These are phyloP conservation scores for Drosophila gaucha DNA, from an alignment of 2,888 invertebrate species.

Conservation along the genomic window DNA sequence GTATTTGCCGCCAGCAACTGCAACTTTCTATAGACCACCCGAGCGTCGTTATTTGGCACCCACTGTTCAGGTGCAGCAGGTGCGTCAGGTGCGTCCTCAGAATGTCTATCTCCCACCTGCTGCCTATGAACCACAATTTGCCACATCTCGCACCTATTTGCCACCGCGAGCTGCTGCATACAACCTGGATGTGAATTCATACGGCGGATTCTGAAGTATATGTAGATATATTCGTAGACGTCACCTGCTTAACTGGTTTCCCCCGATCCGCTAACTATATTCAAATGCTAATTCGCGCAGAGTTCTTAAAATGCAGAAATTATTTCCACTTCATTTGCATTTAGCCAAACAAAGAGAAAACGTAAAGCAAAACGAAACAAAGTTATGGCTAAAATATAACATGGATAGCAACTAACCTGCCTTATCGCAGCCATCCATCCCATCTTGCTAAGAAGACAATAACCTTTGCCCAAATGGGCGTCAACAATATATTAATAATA, in stretches of 20 bases:
- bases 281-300: constrained; percentile 58
- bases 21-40: too few species aligned
- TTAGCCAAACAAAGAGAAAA: constrained; percentile 41
- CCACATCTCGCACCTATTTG: constrained; percentile 29
- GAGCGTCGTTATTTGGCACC: too few species aligned
- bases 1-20: constrained; percentile 33
- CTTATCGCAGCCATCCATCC: background rate
- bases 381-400: constrained; percentile 1
- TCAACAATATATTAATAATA: background rate
- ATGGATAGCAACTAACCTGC: constrained; percentile 1
- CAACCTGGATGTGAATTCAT: constrained; percentile 13
- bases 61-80: background rate
- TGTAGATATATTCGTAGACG: background rate
- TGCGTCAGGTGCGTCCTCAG: too few species aligned
- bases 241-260: constrained; percentile 55
- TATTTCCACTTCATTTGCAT: constrained; percentile 60
- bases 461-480: constrained; percentile 28
- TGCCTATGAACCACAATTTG: background rate
- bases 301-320: constrained; percentile 42
- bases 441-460: constrained; percentile 39
- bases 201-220: constrained; percentile 7
- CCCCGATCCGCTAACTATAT: constrained; percentile 45
- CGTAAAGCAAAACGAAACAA: constrained; percentile 20
- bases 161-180: constrained; percentile 39
- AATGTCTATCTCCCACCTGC: constrained; percentile 20